Evolutionary conservation across 2,113 vertebrate genomes (phyloP).

Genomic region (Chloroceryle aenea): DNA sequence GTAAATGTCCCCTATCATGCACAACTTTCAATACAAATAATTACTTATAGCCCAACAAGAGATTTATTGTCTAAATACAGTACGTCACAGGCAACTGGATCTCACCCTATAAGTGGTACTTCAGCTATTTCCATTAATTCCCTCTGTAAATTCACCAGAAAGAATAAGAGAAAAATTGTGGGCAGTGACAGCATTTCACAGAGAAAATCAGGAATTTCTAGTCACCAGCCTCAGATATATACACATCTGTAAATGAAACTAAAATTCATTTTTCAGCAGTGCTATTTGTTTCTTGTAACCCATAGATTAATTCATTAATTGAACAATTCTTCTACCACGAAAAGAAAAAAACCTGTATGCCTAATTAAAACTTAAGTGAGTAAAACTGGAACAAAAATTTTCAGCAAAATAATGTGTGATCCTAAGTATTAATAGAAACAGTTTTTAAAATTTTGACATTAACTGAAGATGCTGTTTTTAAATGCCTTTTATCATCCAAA

Average conservation of each 20-base stretch:
- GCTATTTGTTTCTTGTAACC: background rate
- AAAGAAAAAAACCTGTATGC: background rate
- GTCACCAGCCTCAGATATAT: background rate
- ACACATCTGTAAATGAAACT: background rate
- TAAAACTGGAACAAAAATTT: background rate
- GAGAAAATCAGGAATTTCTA: background rate
- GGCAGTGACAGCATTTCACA: background rate
- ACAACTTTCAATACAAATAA: background rate
- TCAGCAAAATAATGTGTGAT: background rate
- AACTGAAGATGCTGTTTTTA: background rate
- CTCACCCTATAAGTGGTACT: background rate
- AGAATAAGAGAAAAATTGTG: background rate
- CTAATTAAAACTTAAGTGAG: background rate
- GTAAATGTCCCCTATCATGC: background rate
- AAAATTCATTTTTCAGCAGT: background rate
- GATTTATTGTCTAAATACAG: background rate
- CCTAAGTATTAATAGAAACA: background rate
- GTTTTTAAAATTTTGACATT: background rate
- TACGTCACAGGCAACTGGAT: background rate
- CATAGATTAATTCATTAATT: background rate
- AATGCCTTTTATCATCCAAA: background rate
- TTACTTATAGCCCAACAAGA: background rate
- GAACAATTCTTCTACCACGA: background rate
- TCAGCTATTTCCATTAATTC: background rate
- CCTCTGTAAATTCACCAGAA: background rate